phyloP scores from a whole-genome alignment of 2,113 vertebrate genomes.

The Balaenoptera acutorostrata region DNA sequence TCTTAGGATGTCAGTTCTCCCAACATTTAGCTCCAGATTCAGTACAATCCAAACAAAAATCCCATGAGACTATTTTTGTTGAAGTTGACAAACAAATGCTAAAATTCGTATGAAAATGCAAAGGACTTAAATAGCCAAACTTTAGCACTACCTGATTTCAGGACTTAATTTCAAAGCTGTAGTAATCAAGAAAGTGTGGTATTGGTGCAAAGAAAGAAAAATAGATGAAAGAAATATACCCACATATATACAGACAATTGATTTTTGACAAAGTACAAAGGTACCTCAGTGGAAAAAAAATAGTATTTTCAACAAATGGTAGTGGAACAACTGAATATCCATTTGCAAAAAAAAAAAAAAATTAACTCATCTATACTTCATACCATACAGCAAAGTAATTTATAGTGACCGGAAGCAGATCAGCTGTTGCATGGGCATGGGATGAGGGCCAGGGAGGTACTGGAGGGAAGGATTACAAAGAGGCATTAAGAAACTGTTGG shows the following conservation, averaged over 20 bases:
- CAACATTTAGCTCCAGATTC: not conserved
- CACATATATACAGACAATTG: not conserved
- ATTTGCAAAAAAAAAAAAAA: not conserved
- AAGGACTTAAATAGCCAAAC: not conserved
- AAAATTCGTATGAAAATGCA: not conserved
- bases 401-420: not conserved
- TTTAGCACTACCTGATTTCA: not conserved
- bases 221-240: not conserved
- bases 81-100: not conserved
- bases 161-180: not conserved
- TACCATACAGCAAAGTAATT: not conserved
- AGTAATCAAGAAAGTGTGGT: not conserved
- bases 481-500: not conserved
- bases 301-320: not conserved
- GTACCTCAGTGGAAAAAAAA: not conserved
- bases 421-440: not conserved
- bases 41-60: not conserved
- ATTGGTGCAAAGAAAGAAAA: not conserved
- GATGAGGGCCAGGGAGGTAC: not conserved
- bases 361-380: not conserved
- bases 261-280: not conserved
- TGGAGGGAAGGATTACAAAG: not conserved
- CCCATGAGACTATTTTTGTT: not conserved
- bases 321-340: not conserved
- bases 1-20: not conserved